Evolutionary conservation across 2,888 invertebrate genomes (phyloP), one percentile per base, ranked within the genome.

Genomic region (Geophilus truncorum): DNA sequence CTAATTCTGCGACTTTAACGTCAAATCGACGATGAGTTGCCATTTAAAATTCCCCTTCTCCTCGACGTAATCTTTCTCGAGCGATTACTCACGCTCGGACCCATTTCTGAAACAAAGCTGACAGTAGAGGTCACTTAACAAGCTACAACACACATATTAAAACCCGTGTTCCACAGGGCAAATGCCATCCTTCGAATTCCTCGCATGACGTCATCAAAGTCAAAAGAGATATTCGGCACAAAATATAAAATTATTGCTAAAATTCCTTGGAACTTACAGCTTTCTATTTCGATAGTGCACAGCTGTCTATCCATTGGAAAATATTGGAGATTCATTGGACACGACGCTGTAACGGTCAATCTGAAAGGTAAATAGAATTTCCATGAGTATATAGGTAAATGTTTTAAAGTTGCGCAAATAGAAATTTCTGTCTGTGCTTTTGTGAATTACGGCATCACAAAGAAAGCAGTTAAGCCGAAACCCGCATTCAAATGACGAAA

Each of bases 241-340:
- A n/a, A n/a, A n/a, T n/a, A n/a, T n/a, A n/a, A n/a, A n/a, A n/a
- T n/a, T n/a, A n/a, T n/a, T n/a, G n/a, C n/a, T n/a, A n/a, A 21
- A 78, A 78, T 23, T 34, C n/a, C 36, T 12, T 18, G 0, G 1
- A 32, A 95, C 96, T 96, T 93, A 97, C 97, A 97, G 91, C 96
- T 96, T 91, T 97, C 96, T 86, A 97, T 95, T 90, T 96, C 95
- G 88, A 97, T 94, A 87, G 95, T 94, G 88, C 97, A 97, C 84
- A 95, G 89, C 87, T 97, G 97, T 84, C 95, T 92, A 88, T 97
- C 97, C 96, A 97, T 96, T 51, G 97, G 97, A 88, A 96, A 97
- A 88, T 96, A 96, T 87, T 96, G 95, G 79, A 97, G 91, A 88
- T 96, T 94, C 96, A 97, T 96, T 81, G 96, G 96, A 89, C 97